Evolutionary conservation across 2,797 vertebrate species (phyloP), one percentile per base, ranked within the genome.

Genomic region (Ceryle rudis): DNA sequence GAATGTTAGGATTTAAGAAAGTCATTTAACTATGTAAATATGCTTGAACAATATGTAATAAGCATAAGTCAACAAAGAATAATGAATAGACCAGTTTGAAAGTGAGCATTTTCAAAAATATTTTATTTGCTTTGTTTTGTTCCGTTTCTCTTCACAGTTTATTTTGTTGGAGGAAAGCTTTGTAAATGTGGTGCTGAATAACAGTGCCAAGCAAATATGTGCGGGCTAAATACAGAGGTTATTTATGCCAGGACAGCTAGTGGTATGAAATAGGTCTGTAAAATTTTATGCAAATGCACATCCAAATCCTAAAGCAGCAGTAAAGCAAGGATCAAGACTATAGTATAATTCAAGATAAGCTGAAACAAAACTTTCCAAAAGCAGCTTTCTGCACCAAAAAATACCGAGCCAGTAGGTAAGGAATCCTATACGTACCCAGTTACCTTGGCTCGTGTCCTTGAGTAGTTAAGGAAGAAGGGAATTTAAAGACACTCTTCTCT

Each of bases 1-100:
- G 72, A 90, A 42, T 57, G 28, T 88, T 95, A 73, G 89, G 61
- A 86, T 96, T 96, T 95, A 93, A 74, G 66, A 93, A 95, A 72
- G 74, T 31, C 52, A 46, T 93, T 77, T 66, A 74, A 74, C 77
- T 65, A 75, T 23, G 20, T 82, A 94, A 96, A 64, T n/a, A 35
- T 28, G 11, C 4, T 71, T 89, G 69, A 88, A 84, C 14, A 42
- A 81, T 72, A 49, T 42, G 5, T 67, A 81, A 79, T 55, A 88
- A 51, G 64, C 57, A 58, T 28, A 31, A 35, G n/a, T 41, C 62
- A 89, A 70, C 66, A 74, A 73, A 54, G 10, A n/a, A 46, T 73
- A 60, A 91, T 35, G 12, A n/a, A 8, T 41, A 60, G 75, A 25
- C 11, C 35, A 79, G 15, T 87, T 96, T 90, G n/a, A 78, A 91